Percentiles rank a stretch among this genome's conserved stretches.
These are phyloP conservation scores for Catalaphyllia jardinei DNA, from an alignment of 64 coral and sea anemone genomes.

Conservation along the genomic window DNA sequence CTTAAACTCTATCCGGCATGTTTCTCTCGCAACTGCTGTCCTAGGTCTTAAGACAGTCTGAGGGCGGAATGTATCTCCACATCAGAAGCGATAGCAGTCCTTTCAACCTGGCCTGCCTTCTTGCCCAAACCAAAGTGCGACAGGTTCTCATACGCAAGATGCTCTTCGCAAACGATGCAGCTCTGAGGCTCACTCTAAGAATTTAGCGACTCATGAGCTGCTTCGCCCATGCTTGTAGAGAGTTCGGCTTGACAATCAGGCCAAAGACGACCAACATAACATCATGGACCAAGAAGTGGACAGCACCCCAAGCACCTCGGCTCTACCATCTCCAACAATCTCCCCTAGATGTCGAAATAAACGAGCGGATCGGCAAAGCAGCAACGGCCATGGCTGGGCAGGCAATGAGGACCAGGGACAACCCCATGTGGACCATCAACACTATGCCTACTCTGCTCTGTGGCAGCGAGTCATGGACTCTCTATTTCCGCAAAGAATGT, in stretches of 20 bases:
- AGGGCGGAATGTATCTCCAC: too few species aligned
- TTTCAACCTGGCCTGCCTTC: not conserved
- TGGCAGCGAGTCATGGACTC: slow-evolving; percentile 26
- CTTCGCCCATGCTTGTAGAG: too few species aligned
- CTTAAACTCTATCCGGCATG: slow-evolving; percentile 12
- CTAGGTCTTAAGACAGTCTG: not conserved
- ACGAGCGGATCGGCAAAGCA: not conserved
- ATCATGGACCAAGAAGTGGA: too few species aligned
- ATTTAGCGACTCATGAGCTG: too few species aligned
- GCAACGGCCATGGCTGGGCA: not conserved
- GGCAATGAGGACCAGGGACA: not conserved
- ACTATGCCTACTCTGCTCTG: not conserved
- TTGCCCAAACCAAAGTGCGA: not conserved
- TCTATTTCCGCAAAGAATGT: not conserved
- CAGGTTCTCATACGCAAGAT: not conserved
- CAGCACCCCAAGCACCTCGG: too few species aligned
- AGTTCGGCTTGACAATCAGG: too few species aligned
- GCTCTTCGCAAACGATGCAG: not conserved
- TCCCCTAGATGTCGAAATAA: too few species aligned
- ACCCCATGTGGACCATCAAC: not conserved
- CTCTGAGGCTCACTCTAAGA: too few species aligned
- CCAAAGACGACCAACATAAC: too few species aligned
- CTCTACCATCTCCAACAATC: too few species aligned
- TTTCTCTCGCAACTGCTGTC: not conserved
- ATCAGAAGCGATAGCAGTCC: slow-evolving; percentile 9